Percentiles rank a stretch among this genome's conserved stretches.
Conservation (phyloP, 1,140 invertebrate species). For the Aphis gossypii region DNA sequence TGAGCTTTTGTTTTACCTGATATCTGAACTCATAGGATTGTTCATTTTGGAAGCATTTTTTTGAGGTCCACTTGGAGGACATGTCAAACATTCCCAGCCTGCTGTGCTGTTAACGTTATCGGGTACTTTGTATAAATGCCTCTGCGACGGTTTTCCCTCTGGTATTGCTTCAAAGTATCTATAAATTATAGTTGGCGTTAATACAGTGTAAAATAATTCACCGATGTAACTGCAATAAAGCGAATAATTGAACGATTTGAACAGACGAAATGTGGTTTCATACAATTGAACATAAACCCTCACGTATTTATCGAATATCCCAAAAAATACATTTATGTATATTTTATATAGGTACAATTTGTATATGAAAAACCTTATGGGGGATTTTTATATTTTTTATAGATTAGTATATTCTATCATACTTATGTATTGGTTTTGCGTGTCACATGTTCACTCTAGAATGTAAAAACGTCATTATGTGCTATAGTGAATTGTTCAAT, state of each 20-base stretch:
- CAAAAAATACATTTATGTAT: no score
- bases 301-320: no score
- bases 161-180: conserved; percentile 75
- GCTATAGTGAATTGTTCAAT: no score
- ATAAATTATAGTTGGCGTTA: conserved; percentile 27
- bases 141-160: conserved; percentile 71
- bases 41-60: conserved; percentile 38
- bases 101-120: conserved; percentile 60
- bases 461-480: no score
- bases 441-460: no score
- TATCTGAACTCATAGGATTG: not conserved
- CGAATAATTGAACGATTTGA: not conserved
- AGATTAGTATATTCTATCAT: no score
- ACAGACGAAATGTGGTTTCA: not conserved
- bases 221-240: not conserved
- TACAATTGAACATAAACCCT: not conserved
- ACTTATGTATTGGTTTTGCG: no score
- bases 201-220: not conserved
- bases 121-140: conserved; percentile 72
- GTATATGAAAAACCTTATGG: no score
- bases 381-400: no score
- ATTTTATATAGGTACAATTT: no score
- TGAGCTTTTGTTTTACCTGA: not conserved
- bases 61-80: not conserved
- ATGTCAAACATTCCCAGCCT: conserved; percentile 54